Evolutionary conservation across 2,113 vertebrate species (phyloP).

Genomic region (Actenoides lindsayi): DNA sequence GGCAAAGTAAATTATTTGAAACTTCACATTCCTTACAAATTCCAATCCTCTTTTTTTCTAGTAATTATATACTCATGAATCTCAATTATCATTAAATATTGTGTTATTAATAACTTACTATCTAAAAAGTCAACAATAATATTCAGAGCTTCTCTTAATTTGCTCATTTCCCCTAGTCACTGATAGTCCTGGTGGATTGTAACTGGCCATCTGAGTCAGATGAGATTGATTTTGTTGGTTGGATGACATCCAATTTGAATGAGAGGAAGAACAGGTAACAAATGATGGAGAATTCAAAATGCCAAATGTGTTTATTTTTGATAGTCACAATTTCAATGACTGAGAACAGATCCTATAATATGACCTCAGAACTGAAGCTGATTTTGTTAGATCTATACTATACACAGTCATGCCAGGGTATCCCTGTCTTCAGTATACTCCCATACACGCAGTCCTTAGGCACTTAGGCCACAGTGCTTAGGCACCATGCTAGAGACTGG

Average conservation of each 20-base stretch:
- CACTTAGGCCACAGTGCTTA: too few relatives aligned
- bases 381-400: neutral
- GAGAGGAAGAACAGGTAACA: neutral
- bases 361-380: neutral
- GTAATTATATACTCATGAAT: neutral
- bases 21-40: neutral
- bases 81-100: neutral
- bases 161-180: neutral
- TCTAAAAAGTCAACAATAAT: slow-evolving; percentile 11
- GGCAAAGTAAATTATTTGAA: slow-evolving; percentile 11
- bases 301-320: neutral
- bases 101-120: neutral
- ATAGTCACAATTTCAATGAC: neutral
- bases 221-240: neutral
- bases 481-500: neutral
- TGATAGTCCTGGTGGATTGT: neutral
- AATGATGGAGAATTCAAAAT: neutral
- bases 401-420: rapidly evolving
- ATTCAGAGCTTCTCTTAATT: neutral
- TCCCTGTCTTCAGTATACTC: neutral
- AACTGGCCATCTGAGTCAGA: neutral
- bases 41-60: neutral
- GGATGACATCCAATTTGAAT: neutral
- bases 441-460: too few relatives aligned
- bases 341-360: neutral